Base-by-base conservation (phyloP, 2,113 vertebrate genomes). In the Myrmophylax atrothorax region DNA sequence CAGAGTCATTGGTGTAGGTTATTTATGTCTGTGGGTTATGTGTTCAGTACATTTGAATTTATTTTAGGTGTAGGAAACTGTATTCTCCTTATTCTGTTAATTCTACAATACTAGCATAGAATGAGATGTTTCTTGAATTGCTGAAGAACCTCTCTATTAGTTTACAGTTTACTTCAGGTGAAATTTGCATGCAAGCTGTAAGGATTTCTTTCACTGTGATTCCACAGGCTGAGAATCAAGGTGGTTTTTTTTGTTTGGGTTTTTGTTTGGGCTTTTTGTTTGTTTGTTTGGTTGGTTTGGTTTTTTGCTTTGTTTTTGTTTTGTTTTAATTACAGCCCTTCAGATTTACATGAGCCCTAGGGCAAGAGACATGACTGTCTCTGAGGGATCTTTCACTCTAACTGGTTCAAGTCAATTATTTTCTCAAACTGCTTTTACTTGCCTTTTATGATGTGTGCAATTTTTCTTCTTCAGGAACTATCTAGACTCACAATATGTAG, bases 21-120 rank as follows among this genome's bases (percentile, higher is more conserved):
- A 35, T 18, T 78, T 52, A 19, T 58, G 6, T 4, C 14, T 1
- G 0, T 42, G 11, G 1, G 7, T 40, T 49, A n/a, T 35, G 9
- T 44, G 52, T 52, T 70, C 8, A 53, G 29, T 31, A 53, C 3
- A 26, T 37, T 26, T 17, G 11, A 64, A 28, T 78, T 87, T 46
- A 24, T 1, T 74, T 77, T 67, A 66, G 10, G 7, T 37, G 2
- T 3, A 40, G 19, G 3, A 6, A 75, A 58, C 7, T 31, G 3
- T 58, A 11, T 69, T 87, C 6, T 84, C 20, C 12, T 77, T 69
- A 28, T 56, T 33, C 10, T 2, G 33, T 63, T 64, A 31, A 22
- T 87, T 84, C 25, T 56, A n/a, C 4, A 28, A 7, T 31, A 25
- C 2, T 42, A 15, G 3, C 7, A 6, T 56, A 62, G 37, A 60